Conservation (phyloP, 1,140 invertebrate species). For the Orius insidiosus region DNA sequence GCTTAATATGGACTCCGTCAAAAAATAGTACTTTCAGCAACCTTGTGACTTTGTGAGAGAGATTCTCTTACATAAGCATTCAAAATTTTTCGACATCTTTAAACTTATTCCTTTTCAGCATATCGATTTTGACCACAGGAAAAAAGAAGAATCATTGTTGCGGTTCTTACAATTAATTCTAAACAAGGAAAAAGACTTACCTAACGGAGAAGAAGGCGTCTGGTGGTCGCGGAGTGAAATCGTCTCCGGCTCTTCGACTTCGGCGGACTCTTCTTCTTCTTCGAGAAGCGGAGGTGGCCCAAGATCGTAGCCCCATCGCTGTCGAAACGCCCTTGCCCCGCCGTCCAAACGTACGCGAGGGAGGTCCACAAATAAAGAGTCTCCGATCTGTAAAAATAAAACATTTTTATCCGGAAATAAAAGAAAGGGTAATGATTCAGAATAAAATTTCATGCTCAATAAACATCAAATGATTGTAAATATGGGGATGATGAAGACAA, state of each 20-base stretch:
- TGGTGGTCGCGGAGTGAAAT: conserved; percentile 24
- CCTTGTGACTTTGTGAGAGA: no score
- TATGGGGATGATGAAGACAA: background rate
- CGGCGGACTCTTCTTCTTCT: conserved; percentile 41
- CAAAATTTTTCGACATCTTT: no score
- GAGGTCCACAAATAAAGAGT: conserved; percentile 40
- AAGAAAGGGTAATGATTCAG: background rate
- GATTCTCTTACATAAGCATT: no score
- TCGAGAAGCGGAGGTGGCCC: conserved; percentile 42
- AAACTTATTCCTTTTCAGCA: no score
- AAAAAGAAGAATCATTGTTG: no score
- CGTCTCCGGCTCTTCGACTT: conserved; percentile 29
- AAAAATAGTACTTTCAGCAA: no score
- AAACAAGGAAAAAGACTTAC: conserved; percentile 26
- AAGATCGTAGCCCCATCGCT: conserved; percentile 41
- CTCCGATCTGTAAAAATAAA: conserved; percentile 31
- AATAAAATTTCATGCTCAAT: background rate
- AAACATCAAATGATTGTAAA: no score
- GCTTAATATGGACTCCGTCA: no score
- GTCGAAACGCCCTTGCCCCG: conserved; percentile 38
- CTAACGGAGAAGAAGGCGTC: conserved; percentile 34
- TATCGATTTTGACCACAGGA: no score
- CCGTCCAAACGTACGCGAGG: conserved; percentile 50
- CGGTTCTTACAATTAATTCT: no score
- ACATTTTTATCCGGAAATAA: background rate